These are phyloP conservation scores for Clinocottus analis DNA, from an alignment of 2,113 vertebrate species.

Conservation along the genomic window DNA sequence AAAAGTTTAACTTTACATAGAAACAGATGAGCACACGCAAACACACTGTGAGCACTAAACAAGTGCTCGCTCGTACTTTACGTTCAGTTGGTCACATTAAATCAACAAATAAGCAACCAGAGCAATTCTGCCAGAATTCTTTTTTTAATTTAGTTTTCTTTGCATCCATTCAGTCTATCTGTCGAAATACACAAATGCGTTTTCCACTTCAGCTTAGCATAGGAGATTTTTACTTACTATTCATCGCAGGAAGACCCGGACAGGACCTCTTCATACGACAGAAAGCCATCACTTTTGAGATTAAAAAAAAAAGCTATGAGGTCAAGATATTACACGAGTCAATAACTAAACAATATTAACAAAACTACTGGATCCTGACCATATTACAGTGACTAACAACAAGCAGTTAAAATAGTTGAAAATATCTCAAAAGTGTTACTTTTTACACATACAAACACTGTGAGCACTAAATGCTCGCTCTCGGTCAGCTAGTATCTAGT, in stretches of 20 bases:
- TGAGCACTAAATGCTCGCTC: not conserved
- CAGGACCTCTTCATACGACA: not conserved
- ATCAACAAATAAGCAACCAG: not conserved
- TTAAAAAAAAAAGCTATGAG: not conserved
- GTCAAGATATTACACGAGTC: not conserved
- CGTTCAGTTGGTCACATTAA: not conserved
- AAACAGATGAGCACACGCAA: not conserved
- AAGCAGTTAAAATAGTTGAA: not conserved
- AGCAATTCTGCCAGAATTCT: not conserved
- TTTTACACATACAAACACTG: not conserved
- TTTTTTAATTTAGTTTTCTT: not conserved
- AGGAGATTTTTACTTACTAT: not conserved
- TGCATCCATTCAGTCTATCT: not conserved
- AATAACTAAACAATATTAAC: not conserved
- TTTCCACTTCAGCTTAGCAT: not conserved
- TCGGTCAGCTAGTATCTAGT: not conserved
- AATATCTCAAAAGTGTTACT: not conserved
- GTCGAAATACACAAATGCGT: too few relatives aligned
- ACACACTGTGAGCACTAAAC: not conserved
- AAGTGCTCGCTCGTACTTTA: too few relatives aligned
- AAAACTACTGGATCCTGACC: not conserved
- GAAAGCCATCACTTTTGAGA: too few relatives aligned
- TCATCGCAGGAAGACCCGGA: too few relatives aligned
- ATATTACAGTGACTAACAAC: not conserved
- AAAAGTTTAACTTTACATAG: not conserved